Evolutionary conservation across 2,113 vertebrate genomes (phyloP).

Genomic region (Muntiacus reevesi): DNA sequence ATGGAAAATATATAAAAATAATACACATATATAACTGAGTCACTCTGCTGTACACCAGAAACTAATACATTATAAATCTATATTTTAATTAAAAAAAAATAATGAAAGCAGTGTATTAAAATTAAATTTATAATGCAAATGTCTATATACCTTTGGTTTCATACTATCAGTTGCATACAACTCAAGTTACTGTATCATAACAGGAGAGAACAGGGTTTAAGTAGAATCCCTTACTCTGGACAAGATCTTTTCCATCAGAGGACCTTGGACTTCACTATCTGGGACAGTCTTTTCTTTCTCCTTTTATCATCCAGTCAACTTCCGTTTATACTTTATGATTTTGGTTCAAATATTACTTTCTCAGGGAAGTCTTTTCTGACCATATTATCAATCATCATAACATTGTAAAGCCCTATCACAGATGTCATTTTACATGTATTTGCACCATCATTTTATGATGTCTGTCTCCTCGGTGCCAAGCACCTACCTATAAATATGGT

Average conservation of each 20-base stretch:
- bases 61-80: background rate
- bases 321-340: background rate
- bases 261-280: background rate
- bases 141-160: background rate
- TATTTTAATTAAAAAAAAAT: background rate
- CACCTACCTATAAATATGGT: background rate
- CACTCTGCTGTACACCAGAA: background rate
- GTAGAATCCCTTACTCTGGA: background rate
- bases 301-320: background rate
- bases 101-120: background rate
- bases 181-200: background rate
- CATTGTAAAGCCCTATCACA: background rate
- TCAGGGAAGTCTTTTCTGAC: background rate
- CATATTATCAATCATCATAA: background rate
- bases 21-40: background rate
- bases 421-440: background rate
- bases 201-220: background rate
- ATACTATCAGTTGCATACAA: background rate
- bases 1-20: background rate
- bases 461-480: background rate
- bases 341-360: slow-evolving; percentile 7
- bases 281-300: background rate
- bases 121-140: background rate
- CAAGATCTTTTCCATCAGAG: background rate
- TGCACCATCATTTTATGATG: background rate